Evolutionary conservation across 1,140 invertebrate species (phyloP).

Genomic region (Sinonovacula constricta): DNA sequence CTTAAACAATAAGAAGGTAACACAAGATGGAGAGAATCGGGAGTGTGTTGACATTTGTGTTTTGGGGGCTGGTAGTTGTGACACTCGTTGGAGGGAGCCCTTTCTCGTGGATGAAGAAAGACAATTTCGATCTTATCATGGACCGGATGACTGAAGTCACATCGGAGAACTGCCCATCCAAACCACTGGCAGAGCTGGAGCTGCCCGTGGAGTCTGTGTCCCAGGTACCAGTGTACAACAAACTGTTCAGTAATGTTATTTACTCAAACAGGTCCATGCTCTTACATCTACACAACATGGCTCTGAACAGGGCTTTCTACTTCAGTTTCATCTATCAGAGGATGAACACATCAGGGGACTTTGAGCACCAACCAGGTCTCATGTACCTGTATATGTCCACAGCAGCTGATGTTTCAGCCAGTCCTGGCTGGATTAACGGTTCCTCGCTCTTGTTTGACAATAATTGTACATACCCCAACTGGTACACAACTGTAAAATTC

Average conservation of each 20-base stretch:
- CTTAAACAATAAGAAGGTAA: constrained; percentile 16
- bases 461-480: constrained; percentile 95
- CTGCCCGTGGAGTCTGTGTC: constrained; percentile 91
- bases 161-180: constrained; percentile 91
- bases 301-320: constrained; percentile 95
- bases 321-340: constrained; percentile 92
- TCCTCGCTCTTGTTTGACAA: constrained; percentile 96
- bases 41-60: constrained; percentile 14
- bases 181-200: constrained; percentile 87
- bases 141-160: constrained; percentile 88
- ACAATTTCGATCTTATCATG: constrained; percentile 46
- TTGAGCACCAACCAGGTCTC: constrained; percentile 96
- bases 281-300: constrained; percentile 97
- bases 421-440: constrained; percentile 92
- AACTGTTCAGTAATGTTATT: constrained; percentile 90
- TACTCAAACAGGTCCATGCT: constrained; percentile 96
- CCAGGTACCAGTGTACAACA: constrained; percentile 96
- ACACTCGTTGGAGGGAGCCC: constrained; percentile 44
- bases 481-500: constrained; percentile 93
- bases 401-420: constrained; percentile 95
- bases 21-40: constrained; percentile 10
- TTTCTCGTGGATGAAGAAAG: constrained; percentile 46
- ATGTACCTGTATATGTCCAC: constrained; percentile 98
- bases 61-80: constrained; percentile 30
- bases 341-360: constrained; percentile 70